Base-by-base conservation (phyloP, 2,113 vertebrate genomes). In the Psilopogon haemacephalus region DNA sequence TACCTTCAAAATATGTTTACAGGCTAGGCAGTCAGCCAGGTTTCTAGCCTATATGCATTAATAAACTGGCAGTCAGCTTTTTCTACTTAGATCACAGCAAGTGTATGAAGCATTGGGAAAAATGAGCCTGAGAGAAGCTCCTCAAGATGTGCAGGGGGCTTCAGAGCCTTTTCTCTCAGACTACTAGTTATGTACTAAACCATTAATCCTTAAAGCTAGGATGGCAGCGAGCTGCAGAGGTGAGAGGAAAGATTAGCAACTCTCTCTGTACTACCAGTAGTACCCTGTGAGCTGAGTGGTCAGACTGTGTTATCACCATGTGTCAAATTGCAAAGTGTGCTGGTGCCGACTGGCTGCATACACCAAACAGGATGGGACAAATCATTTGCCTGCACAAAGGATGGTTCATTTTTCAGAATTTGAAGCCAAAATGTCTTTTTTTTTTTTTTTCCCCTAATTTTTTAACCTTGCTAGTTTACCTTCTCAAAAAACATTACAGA, bases 301-400 rank as follows among this genome's bases (percentile, higher is more conserved):
- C 80, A 81, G 92, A 75, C 81, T 78, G 67, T 65, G 64, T 44
- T 32, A 33, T 37, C 77, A 30, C 46, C 11, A 0, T 59, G 46
- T 0, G 1, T 71, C 55, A 21, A 8, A 30, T 1, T 46, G 42
- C 50, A 3, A 12, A 2, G 30, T 33, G 72, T 84, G 72, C n/a
- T 86, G 4, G 28, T 64, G 64, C 81, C 63, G 28, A 8, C 59
- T 46, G 84, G 84, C 78, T 92, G 87, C 54, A 44, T 87, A 81
- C 89, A 80, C 94, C 62, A 54, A 40, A 54, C 71, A 70, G 88
- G 90, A 86, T 93, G 94, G 90, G 95, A 94, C 89, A 94, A 88
- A 92, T 92, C 77, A 21, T 79, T 50, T 92, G 74, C 76, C 67
- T 69, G 37, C 26, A 42, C 28, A 67, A 58, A 86, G 44, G 33